phyloP scores from a whole-genome alignment of 2,113 vertebrate genomes.

The Thomomys bottae region DNA sequence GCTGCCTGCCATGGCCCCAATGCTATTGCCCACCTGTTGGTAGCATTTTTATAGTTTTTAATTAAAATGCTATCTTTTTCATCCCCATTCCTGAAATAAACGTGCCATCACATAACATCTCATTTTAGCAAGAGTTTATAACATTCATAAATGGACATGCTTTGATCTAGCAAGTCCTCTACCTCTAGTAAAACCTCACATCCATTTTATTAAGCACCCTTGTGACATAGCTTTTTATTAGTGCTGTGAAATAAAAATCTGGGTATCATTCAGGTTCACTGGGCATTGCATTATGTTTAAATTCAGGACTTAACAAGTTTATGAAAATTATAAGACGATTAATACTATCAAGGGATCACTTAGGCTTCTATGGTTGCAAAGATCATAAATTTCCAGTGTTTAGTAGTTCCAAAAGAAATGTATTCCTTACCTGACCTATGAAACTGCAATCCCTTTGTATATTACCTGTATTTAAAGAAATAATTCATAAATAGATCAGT shows the following conservation, averaged over 20 bases:
- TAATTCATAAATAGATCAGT: not conserved
- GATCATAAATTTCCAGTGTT: not conserved
- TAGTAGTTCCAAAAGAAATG: not conserved
- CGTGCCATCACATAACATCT: slow-evolving; percentile 74
- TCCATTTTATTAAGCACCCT: slow-evolving; percentile 72
- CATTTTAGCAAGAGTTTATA: slow-evolving; percentile 70
- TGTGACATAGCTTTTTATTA: slow-evolving; percentile 71
- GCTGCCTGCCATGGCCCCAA: slow-evolving; percentile 56
- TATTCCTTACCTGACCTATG: too few relatives aligned
- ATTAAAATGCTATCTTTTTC: slow-evolving; percentile 78
- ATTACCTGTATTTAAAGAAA: not conserved
- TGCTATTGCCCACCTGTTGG: slow-evolving; percentile 42
- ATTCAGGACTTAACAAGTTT: slow-evolving; percentile 59
- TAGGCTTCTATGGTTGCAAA: not conserved
- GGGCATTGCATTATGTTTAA: slow-evolving; percentile 55
- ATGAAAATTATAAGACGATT: slow-evolving; percentile 65
- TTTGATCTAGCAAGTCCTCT: slow-evolving; percentile 71
- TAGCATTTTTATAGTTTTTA: slow-evolving; percentile 75
- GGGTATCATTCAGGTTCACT: slow-evolving; percentile 45
- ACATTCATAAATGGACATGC: slow-evolving; percentile 56
- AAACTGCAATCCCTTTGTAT: too few relatives aligned
- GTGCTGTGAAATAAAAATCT: slow-evolving; percentile 65
- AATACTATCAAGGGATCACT: slow-evolving; percentile 45
- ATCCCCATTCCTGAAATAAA: slow-evolving; percentile 66
- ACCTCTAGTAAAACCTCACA: slow-evolving; percentile 70